Base-by-base conservation (phyloP, 2,113 vertebrate species). In the Equus przewalskii region DNA sequence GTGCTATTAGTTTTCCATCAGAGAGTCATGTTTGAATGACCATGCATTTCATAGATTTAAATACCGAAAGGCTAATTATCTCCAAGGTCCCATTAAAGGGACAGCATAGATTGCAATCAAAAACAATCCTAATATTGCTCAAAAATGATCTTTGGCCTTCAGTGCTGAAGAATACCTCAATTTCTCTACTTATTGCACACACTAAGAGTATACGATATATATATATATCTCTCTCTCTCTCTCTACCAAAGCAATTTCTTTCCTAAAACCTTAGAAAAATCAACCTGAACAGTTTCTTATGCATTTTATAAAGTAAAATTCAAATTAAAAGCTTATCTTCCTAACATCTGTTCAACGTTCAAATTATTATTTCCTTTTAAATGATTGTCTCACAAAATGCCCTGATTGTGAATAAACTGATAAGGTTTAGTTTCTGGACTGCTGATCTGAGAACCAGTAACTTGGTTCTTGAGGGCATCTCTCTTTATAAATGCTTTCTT, bases 1-100 rank as follows among this genome's bases (percentile, higher is more conserved):
- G 16, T 85, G 91, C 89, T 96, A 79, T 97, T 97, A 97, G 97
- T 97, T 98, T 97, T 81, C 84, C 92, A 94, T 92, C 93, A 97
- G 91, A 96, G 94, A 96, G 87, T 97, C 64, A 96, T 94, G 90
- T 98, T 88, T 97, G 96, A 97, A 98, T 97, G 97, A 93, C 92
- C 87, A 92, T 97, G 96, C 84, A 91, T 87, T 97, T 97, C 88
- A 91, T 6, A 96, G 92, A 92, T 92, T 97, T 97, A 96, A 97
- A 97, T 90, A 96, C 72, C 7, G 2, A 90, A 96, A 85, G 84
- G 49, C 65, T 97, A 91, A 98, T 98, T 97, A 97, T 94, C 76
- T 95, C 65, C 76, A 73, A 98, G 96, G 91, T 7, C n/a, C 79
- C 69, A 97, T 93, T 93, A 87, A 94, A 88, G 58, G 62, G 44